Percentiles rank a stretch among this genome's conserved stretches.
These are phyloP conservation scores for Platyura marginata DNA, from an alignment of 1,140 invertebrate genomes.

Conservation along the genomic window DNA sequence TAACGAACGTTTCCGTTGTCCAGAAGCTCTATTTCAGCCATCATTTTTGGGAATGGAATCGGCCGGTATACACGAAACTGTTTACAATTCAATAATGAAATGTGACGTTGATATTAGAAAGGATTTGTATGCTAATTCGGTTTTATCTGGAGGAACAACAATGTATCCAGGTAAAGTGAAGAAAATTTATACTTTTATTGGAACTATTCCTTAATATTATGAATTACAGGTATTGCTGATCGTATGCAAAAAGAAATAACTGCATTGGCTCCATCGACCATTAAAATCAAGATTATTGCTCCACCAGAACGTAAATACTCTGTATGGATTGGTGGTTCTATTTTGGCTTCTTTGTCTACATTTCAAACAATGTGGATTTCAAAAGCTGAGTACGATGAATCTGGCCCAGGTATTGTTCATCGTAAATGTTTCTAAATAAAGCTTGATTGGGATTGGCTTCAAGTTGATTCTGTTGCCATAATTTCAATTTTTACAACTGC, in stretches of 20 bases:
- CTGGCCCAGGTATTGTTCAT: constrained; percentile 82
- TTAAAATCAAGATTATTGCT: constrained; percentile 91
- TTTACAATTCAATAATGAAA: constrained; percentile 92
- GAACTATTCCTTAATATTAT: not conserved
- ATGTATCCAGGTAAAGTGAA: constrained; percentile 39
- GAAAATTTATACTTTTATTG: not conserved
- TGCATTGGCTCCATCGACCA: constrained; percentile 64
- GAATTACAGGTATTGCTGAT: constrained; percentile 47
- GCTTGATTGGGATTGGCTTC: constrained; percentile 44
- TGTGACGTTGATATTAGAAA: constrained; percentile 82
- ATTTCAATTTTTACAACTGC: no score
- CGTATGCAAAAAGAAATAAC: constrained; percentile 82
- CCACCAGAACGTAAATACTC: constrained; percentile 84
- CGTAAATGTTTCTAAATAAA: constrained; percentile 83
- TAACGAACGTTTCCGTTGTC: constrained; percentile 86
- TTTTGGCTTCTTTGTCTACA: constrained; percentile 68
- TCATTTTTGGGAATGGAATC: constrained; percentile 83
- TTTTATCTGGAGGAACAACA: constrained; percentile 65
- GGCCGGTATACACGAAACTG: constrained; percentile 79
- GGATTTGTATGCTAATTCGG: constrained; percentile 82
- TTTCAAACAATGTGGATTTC: constrained; percentile 93
- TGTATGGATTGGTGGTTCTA: constrained; percentile 78
- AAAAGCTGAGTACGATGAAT: constrained; percentile 88
- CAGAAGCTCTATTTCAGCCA: constrained; percentile 84
- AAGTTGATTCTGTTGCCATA: not conserved